Conservation (phyloP, 2,888 invertebrate species). For the Megamerina dolium region DNA sequence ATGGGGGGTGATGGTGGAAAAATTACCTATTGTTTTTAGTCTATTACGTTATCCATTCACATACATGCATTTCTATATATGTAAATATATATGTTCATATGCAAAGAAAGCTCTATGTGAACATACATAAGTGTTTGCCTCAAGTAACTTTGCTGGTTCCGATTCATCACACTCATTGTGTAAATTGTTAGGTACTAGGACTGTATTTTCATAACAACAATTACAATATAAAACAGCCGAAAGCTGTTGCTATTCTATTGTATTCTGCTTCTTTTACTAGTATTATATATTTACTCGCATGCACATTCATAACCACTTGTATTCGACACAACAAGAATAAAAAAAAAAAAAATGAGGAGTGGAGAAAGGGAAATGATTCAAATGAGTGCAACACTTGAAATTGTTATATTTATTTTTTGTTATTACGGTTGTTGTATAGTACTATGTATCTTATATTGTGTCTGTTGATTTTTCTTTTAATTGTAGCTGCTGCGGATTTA, state of each 20-base stretch:
- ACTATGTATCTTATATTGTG: slow-evolving; percentile 7
- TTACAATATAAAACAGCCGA: background rate
- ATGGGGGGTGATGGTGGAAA: too few relatives aligned
- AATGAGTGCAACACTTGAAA: too few relatives aligned
- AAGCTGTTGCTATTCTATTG: slow-evolving; percentile 1
- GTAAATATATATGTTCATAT: too few relatives aligned
- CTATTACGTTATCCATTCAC: too few relatives aligned
- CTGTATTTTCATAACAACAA: background rate
- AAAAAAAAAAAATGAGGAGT: too few relatives aligned
- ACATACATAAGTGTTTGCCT: slow-evolving; percentile 21
- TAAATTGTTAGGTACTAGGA: slow-evolving; percentile 1
- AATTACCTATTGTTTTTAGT: too few relatives aligned
- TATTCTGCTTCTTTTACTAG: slow-evolving; percentile 1
- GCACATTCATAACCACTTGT: too few relatives aligned
- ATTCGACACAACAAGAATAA: too few relatives aligned
- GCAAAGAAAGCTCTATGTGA: too few relatives aligned
- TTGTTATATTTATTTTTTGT: slow-evolving; percentile 8
- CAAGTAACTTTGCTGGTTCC: slow-evolving; percentile 28
- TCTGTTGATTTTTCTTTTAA: slow-evolving; percentile 47
- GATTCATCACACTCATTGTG: slow-evolving; percentile 17
- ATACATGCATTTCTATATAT: too few relatives aligned
- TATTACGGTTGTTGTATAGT: slow-evolving; percentile 8
- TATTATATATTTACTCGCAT: slow-evolving; percentile 1
- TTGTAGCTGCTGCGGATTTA: slow-evolving; percentile 49
- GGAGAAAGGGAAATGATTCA: too few relatives aligned